Percentiles rank a stretch among this genome's conserved stretches.
These are phyloP conservation scores for Drosophila pandora DNA, from an alignment of 1,140 invertebrate genomes.

Conservation along the genomic window DNA sequence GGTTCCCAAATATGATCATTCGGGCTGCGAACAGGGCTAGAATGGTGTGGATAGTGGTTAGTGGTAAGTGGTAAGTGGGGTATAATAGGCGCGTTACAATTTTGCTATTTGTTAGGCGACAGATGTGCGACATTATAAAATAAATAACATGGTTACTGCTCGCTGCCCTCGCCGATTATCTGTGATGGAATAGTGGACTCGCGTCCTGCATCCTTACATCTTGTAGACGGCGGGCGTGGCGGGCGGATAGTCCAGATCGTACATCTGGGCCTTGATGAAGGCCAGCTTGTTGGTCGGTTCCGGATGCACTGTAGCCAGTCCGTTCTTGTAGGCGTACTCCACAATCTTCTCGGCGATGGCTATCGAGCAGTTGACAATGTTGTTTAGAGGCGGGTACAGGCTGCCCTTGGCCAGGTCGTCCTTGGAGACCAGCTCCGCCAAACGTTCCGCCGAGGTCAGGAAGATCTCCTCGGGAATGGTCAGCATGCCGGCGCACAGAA, in stretches of 20 bases:
- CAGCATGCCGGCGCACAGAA: conserved; percentile 91
- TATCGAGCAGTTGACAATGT: conserved; percentile 94
- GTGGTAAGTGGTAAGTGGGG: conserved; percentile 17
- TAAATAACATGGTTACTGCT: conserved; percentile 71
- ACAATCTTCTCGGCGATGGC: conserved; percentile 93
- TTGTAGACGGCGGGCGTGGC: conserved; percentile 86
- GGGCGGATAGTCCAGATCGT: conserved; percentile 89
- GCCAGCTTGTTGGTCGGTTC: conserved; percentile 89
- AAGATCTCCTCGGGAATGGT: conserved; percentile 95
- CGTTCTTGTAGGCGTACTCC: conserved; percentile 94
- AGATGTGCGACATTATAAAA: conserved; percentile 66
- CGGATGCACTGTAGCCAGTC: conserved; percentile 91
- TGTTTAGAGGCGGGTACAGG: conserved; percentile 96
- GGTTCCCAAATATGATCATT: conserved; percentile 6
- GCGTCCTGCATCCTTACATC: conserved; percentile 41
- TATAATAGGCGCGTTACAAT: conserved; percentile 33
- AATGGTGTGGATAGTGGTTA: conserved; percentile 11
- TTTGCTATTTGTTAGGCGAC: conserved; percentile 37
- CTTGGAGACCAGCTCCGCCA: conserved; percentile 93
- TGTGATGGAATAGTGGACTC: conserved; percentile 15
- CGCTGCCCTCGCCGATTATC: conserved; percentile 38
- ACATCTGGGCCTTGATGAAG: conserved; percentile 93
- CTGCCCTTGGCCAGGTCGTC: conserved; percentile 93
- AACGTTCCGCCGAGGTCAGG: conserved; percentile 92
- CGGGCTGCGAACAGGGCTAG: conserved; percentile 16